Conservation (phyloP, 2,888 invertebrate genomes). For the Disparrhopalites patrizii region DNA sequence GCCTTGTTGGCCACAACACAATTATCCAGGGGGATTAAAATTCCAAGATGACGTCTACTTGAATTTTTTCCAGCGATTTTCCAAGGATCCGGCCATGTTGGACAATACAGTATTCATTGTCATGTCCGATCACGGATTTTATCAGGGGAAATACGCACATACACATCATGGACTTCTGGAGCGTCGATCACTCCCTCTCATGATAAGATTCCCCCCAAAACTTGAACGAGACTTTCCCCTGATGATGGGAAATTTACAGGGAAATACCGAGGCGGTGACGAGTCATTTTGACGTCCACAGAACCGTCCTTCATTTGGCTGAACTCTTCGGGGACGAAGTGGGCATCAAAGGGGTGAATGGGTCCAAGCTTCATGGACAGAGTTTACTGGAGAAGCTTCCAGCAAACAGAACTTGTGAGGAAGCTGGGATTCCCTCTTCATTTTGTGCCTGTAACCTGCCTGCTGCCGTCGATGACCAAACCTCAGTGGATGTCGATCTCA, state of each 20-base stretch:
- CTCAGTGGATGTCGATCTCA: no score
- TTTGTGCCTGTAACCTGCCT: conserved; percentile 30
- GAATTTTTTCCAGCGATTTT: conserved; percentile 27
- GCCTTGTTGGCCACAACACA: conserved; percentile 33
- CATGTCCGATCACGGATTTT: conserved; percentile 32
- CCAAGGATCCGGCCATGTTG: conserved; percentile 1
- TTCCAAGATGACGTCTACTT: conserved; percentile 22
- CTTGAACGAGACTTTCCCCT: conserved; percentile 15
- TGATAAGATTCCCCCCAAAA: conserved; percentile 27
- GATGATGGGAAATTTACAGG: conserved; percentile 14
- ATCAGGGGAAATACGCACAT: conserved; percentile 22
- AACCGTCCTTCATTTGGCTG: conserved; percentile 26
- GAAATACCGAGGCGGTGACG: conserved; percentile 28
- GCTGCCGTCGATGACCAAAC: neutral
- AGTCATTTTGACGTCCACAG: conserved; percentile 33
- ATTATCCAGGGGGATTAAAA: conserved; percentile 14
- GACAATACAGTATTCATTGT: conserved; percentile 34
- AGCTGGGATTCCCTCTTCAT: conserved; percentile 20
- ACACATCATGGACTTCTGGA: conserved; percentile 31
- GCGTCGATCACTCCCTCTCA: conserved; percentile 26
- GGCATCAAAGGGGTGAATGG: neutral
- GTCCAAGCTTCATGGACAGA: neutral
- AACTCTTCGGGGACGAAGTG: conserved; percentile 1
- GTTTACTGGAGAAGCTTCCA: conserved; percentile 1
- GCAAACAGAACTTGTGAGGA: conserved; percentile 23